Evolutionary conservation across 2,797 vertebrate species (phyloP), one percentile per base, ranked within the genome.

Genomic region (Poeciliopsis turneri): DNA sequence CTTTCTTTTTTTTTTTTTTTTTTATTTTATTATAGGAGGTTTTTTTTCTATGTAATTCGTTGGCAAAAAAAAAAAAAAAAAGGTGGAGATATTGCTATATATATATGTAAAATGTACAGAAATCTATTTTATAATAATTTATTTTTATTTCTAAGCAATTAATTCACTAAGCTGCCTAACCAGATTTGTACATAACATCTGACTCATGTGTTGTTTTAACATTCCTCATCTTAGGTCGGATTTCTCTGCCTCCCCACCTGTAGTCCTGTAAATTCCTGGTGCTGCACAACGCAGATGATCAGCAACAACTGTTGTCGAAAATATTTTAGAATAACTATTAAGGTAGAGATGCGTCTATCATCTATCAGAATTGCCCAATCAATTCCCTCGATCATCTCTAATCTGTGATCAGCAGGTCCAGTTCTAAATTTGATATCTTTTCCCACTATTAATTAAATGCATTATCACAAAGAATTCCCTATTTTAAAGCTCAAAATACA

Each of bases 51-150:
- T 92, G 92, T 94, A 92, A 92, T 94, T 94, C 89, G 92, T 93
- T 84, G 92, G 93, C 92, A 94, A 43, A 11, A 43, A 39, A 41
- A 41, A 41, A 11, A 43, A 94, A 86, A 93, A 91, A 49, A 49
- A 49, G 46, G 92, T 92, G 92, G 93, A 95, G 86, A 92, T 91
- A 92, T 95, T 94, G 92, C 91, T 95, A 94, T 96, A 95, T 95
- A 95, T 95, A 95, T 95, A 94, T 95, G 97, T 98, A 97, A 98
- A 98, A 97, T 98, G 97, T 98, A 99, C 97, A 99, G 97, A 99
- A 97, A 98, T 99, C 96, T 99, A 98, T 99, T 99, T 99, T 99
- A 99, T 99, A 97, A 98, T 99, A 98, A 99, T 98, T 99, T 99
- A 99, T 99, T 99, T 96, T 96, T 96, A 95, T 96, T 96, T 97